Base-by-base conservation (phyloP, 2,888 invertebrate genomes). In the Tineola bisselliella region DNA sequence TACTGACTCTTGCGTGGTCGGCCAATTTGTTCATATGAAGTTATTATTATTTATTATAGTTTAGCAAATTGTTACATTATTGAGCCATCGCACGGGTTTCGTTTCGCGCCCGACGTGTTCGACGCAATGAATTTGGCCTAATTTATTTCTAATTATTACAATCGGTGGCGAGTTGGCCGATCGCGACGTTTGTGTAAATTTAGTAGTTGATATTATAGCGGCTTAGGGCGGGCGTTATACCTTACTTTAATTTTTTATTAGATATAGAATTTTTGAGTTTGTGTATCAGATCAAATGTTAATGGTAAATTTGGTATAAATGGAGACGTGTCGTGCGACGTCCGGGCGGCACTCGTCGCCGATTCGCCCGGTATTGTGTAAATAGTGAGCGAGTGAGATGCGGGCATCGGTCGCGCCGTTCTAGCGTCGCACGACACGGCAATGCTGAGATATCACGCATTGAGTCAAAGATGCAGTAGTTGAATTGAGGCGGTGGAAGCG, bases 261-360 rank as follows among this genome's bases (percentile, higher is more conserved):
- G 80, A 78, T 78, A 67, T 82, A 83, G 78, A 77, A 54, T 78
- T 72, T 78, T 81, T 80, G 81, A 82, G 82, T 83, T 84, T 82
- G 79, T 77, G 80, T 80, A 81, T 79, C 76, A 77, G 82, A 83
- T 83, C 81, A 82, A 84, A 81, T 74, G 77, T 81, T 81, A 79
- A 82, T 84, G n/a, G 83, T 84, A 73, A 75, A 48, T 48, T 13
- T 48, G 48, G 48, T 48, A 13, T 48, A 6, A 5, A 48, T 48
- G 3, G 38, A 38, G n/a, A 6, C n/a, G 38, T 38, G 38, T 38
- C 38, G 38, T n/a, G 38, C 38, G 38, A 38, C 38, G 3, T 38
- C 38, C 38, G 38, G 3, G 38, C 38, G 10, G 38, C 25, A 25
- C 25, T 15, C 25, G 56, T 33, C 59, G 8, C 8, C 31, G 8